Conservation (phyloP, 1,140 invertebrate genomes). For the Steinernema feltiae region DNA sequence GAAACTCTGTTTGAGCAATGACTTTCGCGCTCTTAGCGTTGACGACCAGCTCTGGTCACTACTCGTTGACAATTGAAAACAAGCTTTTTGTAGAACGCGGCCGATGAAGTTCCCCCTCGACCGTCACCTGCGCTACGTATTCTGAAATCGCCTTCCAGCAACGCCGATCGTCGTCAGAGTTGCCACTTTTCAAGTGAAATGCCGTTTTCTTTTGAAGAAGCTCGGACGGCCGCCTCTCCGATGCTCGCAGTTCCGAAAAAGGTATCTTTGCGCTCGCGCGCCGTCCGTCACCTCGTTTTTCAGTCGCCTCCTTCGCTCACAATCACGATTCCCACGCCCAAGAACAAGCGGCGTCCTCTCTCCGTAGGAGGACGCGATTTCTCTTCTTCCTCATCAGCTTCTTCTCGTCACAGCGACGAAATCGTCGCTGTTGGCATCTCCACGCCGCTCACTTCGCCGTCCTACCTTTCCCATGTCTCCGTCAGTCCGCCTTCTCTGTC, state of each 20-base stretch:
- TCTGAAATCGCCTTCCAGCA: neutral
- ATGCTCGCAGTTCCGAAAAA: neutral
- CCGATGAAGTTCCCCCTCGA: neutral
- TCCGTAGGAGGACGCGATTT: neutral
- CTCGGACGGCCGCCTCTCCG: neutral
- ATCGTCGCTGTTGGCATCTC: slow-evolving; percentile 1
- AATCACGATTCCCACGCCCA: neutral
- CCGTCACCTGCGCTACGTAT: neutral
- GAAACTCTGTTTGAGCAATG: neutral
- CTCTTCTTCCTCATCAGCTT: neutral
- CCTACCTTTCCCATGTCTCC: neutral
- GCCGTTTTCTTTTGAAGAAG: neutral
- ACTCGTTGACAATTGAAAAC: too few relatives aligned
- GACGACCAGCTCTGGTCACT: too few relatives aligned
- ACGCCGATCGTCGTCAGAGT: neutral
- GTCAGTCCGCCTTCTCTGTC: neutral
- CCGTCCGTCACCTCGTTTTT: neutral
- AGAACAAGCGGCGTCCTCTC: neutral
- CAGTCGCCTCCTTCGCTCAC: neutral
- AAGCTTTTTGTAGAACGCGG: slow-evolving; percentile 6
- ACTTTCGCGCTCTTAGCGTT: too few relatives aligned
- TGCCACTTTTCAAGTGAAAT: neutral
- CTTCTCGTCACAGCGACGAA: slow-evolving; percentile 22
- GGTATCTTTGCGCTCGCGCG: neutral
- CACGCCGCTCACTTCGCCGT: neutral